Evolutionary conservation across 2,113 vertebrate species (phyloP).

Genomic region (Orthonyx spaldingii): DNA sequence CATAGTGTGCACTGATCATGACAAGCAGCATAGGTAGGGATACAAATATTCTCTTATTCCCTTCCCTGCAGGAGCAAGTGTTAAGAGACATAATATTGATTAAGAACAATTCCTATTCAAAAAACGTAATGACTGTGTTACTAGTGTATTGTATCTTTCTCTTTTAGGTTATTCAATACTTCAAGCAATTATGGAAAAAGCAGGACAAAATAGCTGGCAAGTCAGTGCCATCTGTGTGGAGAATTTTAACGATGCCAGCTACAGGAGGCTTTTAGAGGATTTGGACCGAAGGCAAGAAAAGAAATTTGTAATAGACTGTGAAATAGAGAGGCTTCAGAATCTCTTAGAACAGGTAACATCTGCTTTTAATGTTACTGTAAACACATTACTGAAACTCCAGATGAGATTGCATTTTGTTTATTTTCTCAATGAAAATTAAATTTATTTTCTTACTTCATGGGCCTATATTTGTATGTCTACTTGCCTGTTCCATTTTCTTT

Average conservation of each 20-base stretch:
- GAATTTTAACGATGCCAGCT: constrained; percentile 96
- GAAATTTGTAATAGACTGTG: constrained; percentile 97
- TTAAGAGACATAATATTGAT: not conserved
- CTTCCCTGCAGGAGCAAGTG: not conserved
- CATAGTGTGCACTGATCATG: not conserved
- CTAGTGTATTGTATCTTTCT: constrained; percentile 35
- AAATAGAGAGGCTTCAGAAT: constrained; percentile 94
- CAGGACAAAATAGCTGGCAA: constrained; percentile 98
- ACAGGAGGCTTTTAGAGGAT: constrained; percentile 92
- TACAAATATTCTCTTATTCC: not conserved
- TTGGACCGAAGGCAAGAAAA: constrained; percentile 95
- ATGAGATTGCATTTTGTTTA: not conserved
- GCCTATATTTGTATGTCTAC: not conserved
- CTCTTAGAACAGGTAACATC: constrained; percentile 92
- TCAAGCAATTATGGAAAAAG: constrained; percentile 99
- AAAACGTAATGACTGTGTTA: not conserved
- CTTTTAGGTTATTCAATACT: constrained; percentile 95
- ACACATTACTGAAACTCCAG: not conserved
- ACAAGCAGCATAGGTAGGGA: not conserved
- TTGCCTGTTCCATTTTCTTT: not conserved
- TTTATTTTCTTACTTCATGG: not conserved
- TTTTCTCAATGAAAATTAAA: not conserved
- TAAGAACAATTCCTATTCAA: constrained; percentile 1
- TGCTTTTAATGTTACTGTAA: constrained; percentile 18
- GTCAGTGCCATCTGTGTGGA: constrained; percentile 98